These are phyloP conservation scores for Drosophila mulleri DNA, from an alignment of 2,888 invertebrate species.

Conservation along the genomic window DNA sequence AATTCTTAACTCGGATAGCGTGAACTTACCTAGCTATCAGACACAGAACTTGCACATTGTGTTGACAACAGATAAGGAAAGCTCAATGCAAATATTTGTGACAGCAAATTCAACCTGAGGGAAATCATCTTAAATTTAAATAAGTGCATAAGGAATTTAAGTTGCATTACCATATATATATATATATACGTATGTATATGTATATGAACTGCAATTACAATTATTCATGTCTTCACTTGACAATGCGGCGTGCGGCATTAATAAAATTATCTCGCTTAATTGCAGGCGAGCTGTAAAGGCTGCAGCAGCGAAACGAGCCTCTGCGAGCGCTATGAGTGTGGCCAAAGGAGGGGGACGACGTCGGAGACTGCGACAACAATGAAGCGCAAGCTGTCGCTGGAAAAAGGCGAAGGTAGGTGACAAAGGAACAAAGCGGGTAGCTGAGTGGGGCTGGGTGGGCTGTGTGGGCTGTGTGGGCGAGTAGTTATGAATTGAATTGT, in stretches of 20 bases:
- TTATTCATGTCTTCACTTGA: conserved; percentile 13
- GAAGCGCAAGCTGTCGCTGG: conserved; percentile 55
- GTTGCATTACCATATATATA: background rate
- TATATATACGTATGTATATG: background rate
- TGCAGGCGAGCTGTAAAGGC: conserved; percentile 83
- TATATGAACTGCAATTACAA: conserved; percentile 13
- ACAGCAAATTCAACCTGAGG: background rate
- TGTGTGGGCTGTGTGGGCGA: too few species aligned
- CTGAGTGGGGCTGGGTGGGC: too few species aligned
- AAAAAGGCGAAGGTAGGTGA: conserved; percentile 78
- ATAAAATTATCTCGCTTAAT: conserved; percentile 33
- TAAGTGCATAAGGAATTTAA: background rate
- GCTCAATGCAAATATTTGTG: background rate
- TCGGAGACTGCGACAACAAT: conserved; percentile 17
- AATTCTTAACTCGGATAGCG: background rate
- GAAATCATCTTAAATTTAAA: background rate
- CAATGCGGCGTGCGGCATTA: conserved; percentile 18
- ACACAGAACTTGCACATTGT: background rate
- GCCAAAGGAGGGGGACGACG: conserved; percentile 45
- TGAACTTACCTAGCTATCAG: background rate
- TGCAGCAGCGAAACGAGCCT: conserved; percentile 82
- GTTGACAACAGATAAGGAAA: background rate
- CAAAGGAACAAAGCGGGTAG: conserved; percentile 5
- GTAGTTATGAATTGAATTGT: conserved; percentile 63
- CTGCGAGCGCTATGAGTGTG: conserved; percentile 81